Base-by-base conservation (phyloP, 2,113 vertebrate species). In the Gambusia affinis region DNA sequence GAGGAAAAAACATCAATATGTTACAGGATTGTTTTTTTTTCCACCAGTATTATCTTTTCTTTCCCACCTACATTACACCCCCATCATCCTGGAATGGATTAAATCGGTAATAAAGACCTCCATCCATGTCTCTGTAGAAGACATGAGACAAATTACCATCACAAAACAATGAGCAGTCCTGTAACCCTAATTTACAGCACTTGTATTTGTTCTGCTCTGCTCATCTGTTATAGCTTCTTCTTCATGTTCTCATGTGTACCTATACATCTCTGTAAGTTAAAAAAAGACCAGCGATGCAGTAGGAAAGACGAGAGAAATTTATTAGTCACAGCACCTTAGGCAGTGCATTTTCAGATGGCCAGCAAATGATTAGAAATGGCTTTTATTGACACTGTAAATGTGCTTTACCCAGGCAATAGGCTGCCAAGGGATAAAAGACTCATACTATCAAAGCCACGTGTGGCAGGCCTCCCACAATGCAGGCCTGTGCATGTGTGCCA, bases 301-400 rank as follows among this genome's bases (percentile, higher is more conserved):
- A 63, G 70, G 75, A 79, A 63, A 84, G 74, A 87, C 78, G 72
- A 47, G 73, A 79, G 73, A 61, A 84, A 83, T 72, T 72, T 81
- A 65, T 88, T 86, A 88, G 81, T 92, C 79, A 88, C 85, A 84
- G 88, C 84, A 88, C 85, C 82, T 83, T 68, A 61, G 78, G 88
- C 81, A 47, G 67, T 81, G 77, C 78, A 86, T 88, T 88, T 90
- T 89, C 57, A 88, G 70, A 85, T 89, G 82, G 81, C 88, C 30
- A 22, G 85, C 78, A 86, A 91, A 93, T 86, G 88, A 94, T 93
- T 93, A 91, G 90, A 91, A 93, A 92, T 88, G 84, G 6, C 80
- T 92, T 93, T 95, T 93, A 93, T 94, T 93, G 92, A 94, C 88
- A 93, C 70, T 90, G 93, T 93, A 92, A 94, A 94, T 86, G 89